Evolutionary conservation across 1,140 invertebrate genomes (phyloP), one percentile per base, ranked within the genome.

Genomic region (Drosophila sproati): DNA sequence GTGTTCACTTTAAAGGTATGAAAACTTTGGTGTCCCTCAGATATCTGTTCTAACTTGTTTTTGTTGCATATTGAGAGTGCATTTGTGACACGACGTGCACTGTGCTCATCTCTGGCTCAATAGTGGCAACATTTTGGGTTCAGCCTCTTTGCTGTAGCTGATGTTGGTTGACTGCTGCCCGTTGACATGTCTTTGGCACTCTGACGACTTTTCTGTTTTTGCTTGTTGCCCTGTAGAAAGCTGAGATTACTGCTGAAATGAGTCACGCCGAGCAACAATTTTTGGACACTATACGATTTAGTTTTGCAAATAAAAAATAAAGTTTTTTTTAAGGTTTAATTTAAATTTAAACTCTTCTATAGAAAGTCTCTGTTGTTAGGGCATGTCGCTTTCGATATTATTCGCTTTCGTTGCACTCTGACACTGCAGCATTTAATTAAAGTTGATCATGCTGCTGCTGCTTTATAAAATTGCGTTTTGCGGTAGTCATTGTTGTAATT

Each of bases 81-180:
- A 8, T 7, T 43, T n/a, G 39, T 34, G 6, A 5, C 48, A 54
- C 28, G 70, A 41, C 37, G 28, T 50, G 57, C 35, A 3, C 64
- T 37, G 57, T 29, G 4, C 64, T 37, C 64, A 68, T 68, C 64
- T 39, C 64, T 59, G 34, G 10, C n/a, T 5, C 12, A 35, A 5
- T 39, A 43, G 37, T 12, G 32, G 35, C 47, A 56, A 45, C 56
- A 56, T 51, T 61, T 31, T 60, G 35, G 61, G 62, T 54, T 37
- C 73, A 66, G 43, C 62, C 77, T 61, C 61, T 83, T 82, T 82
- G 63, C 37, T 74, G 69, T 74, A 55, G 43, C 43, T 54, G 12
- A 35, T 48, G 47, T 41, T 73, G 31, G 54, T 32, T 54, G 56
- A 61, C 54, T 35, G 12, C 43, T 63, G 67, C 29, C 52, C 63